A percentile compares a stretch with the other conserved stretches of the same genome.
Conservation (phyloP, 2,113 vertebrate species). For the Otocyon megalotis region DNA sequence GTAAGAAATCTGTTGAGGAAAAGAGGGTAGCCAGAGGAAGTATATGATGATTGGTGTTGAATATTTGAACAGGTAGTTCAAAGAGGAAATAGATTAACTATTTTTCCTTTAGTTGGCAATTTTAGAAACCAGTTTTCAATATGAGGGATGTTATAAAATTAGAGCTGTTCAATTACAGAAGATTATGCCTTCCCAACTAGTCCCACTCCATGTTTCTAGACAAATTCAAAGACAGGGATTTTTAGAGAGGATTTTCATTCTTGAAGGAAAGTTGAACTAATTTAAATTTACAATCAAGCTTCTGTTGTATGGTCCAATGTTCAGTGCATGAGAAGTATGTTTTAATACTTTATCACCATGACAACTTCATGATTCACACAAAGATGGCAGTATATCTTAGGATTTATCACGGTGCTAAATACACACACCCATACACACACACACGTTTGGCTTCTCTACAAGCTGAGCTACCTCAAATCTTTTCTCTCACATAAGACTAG, state of each 20-base stretch:
- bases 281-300: not conserved
- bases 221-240: not conserved
- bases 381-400: not conserved
- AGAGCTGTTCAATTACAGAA: not conserved
- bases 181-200: not conserved
- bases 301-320: not conserved
- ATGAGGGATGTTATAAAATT: not conserved
- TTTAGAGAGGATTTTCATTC: not conserved
- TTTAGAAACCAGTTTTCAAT: not conserved
- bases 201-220: not conserved
- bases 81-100: not conserved
- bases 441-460: not conserved
- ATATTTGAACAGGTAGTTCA: not conserved
- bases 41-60: not conserved
- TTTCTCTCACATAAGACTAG: not conserved
- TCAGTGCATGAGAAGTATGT: not conserved
- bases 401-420: not conserved
- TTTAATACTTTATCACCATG: not conserved
- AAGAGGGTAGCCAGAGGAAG: not conserved
- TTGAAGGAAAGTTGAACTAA: not conserved
- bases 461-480: not conserved
- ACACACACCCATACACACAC: not conserved
- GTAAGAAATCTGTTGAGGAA: not conserved
- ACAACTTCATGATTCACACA: not conserved
- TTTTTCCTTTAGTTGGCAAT: not conserved